Conservation (phyloP, 2,888 invertebrate species). For the Trilocha varians region DNA sequence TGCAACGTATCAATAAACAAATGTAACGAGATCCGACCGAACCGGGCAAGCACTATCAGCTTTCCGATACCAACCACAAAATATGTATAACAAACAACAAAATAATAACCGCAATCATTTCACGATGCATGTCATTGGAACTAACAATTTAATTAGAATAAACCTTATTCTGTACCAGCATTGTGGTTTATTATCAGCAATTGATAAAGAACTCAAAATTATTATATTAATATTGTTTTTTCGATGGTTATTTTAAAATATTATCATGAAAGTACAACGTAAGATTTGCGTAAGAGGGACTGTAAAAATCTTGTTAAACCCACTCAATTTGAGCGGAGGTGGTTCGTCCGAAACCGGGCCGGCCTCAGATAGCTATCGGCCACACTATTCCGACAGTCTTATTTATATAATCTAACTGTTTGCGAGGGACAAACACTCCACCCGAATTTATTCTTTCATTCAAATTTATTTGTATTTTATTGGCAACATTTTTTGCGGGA, state of each 20-base stretch:
- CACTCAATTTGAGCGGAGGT: conserved; percentile 53
- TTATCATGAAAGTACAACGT: too few relatives aligned
- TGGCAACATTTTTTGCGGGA: too few relatives aligned
- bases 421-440: conserved; percentile 65
- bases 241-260: too few relatives aligned
- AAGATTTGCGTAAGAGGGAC: conserved; percentile 3
- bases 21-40: conserved; percentile 36
- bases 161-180: neutral
- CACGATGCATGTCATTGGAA: conserved; percentile 1
- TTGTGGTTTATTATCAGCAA: neutral
- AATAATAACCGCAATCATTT: conserved; percentile 13
- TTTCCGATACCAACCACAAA: conserved; percentile 44
- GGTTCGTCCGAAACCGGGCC: conserved; percentile 21
- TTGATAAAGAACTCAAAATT: too few relatives aligned
- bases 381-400: conserved; percentile 60
- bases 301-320: conserved; percentile 49
- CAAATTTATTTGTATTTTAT: conserved; percentile 5
- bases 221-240: too few relatives aligned
- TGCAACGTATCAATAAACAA: conserved; percentile 46
- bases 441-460: conserved; percentile 13
- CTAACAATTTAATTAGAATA: neutral
- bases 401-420: conserved; percentile 73
- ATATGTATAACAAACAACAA: conserved; percentile 34
- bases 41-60: conserved; percentile 26
- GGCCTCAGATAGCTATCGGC: conserved; percentile 61